A percentile compares a stretch with the other conserved stretches of the same genome.
phyloP scores from a whole-genome alignment of 2,797 vertebrate genomes.

The Syndactyla subalaris region DNA sequence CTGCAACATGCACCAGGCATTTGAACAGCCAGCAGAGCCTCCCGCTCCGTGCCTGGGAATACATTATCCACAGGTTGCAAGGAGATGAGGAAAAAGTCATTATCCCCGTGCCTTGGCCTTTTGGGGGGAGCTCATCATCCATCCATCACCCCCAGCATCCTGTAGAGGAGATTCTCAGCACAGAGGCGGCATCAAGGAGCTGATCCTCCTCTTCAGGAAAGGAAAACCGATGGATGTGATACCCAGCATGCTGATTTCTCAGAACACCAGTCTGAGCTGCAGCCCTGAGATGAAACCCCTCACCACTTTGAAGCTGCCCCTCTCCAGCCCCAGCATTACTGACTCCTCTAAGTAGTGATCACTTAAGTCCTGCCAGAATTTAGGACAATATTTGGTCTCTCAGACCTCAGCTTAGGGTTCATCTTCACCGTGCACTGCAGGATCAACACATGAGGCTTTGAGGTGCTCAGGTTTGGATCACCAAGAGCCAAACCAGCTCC shows the following conservation, averaged over 20 bases:
- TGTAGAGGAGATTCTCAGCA: not conserved
- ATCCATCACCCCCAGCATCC: not conserved
- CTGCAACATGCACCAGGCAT: not conserved
- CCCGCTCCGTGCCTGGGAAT: constrained; percentile 9
- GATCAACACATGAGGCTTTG: not conserved
- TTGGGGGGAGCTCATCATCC: not conserved
- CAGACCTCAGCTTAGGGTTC: not conserved
- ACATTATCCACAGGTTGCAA: not conserved
- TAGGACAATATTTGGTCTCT: not conserved
- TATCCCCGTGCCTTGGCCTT: not conserved
- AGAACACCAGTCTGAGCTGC: not conserved
- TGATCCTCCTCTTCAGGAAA: not conserved
- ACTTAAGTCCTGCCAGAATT: not conserved
- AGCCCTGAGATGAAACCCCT: not conserved
- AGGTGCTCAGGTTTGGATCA: not conserved
- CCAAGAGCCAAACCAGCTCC: not conserved
- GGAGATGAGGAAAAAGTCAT: not conserved
- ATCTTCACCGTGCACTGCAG: not conserved
- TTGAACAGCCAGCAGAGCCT: not conserved
- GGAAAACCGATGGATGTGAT: not conserved
- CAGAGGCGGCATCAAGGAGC: not conserved
- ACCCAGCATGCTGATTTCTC: not conserved
- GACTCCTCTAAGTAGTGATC: not conserved
- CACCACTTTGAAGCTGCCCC: no score
- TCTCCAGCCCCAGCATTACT: not conserved